phyloP scores from a whole-genome alignment of 2,113 vertebrate species.

The Addax nasomaculatus region DNA sequence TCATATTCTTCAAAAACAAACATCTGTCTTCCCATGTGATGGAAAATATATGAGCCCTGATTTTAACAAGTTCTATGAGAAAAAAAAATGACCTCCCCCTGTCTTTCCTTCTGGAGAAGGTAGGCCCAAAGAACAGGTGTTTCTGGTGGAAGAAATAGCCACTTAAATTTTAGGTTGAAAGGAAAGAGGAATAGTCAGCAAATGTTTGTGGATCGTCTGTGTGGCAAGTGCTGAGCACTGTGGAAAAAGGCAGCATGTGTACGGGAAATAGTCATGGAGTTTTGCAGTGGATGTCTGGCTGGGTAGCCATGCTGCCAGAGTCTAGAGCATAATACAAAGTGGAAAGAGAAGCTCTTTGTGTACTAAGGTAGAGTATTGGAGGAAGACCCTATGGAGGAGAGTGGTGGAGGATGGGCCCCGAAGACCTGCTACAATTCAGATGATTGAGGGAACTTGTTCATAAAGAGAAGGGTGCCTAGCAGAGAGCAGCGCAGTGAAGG shows the following conservation, averaged over 20 bases:
- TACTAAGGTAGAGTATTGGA: not conserved
- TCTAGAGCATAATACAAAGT: not conserved
- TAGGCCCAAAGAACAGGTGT: not conserved
- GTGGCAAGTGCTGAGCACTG: not conserved
- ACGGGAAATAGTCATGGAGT: not conserved
- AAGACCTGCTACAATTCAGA: not conserved
- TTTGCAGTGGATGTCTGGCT: not conserved
- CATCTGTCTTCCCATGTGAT: not conserved
- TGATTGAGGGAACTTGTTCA: not conserved
- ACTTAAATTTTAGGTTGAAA: not conserved
- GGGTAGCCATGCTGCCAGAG: not conserved
- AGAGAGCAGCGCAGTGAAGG: not conserved
- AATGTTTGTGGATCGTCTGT: not conserved
- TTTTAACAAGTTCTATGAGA: not conserved
- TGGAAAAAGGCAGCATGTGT: not conserved
- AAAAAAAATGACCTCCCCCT: not conserved
- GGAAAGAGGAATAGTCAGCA: not conserved
- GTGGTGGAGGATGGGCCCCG: not conserved
- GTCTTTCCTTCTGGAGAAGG: not conserved
- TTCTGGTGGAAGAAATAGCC: not conserved
- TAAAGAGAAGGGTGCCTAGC: not conserved
- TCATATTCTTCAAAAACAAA: not conserved
- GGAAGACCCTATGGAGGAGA: not conserved
- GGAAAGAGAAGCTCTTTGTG: not conserved
- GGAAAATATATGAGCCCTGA: not conserved